Conservation (phyloP, 2,888 invertebrate species). For the Poecilobothrus nobilitatus region DNA sequence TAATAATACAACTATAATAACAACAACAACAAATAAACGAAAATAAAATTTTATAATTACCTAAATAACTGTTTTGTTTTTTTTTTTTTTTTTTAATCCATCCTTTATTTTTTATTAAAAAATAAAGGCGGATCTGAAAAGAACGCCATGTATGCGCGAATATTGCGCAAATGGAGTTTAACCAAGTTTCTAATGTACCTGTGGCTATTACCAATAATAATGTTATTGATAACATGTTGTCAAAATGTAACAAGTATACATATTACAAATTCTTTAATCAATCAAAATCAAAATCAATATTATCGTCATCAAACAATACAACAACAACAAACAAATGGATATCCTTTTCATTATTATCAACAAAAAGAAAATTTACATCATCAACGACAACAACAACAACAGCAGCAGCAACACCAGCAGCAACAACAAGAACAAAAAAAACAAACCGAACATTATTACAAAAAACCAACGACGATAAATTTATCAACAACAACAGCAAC, state of each 20-base stretch:
- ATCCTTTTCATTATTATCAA: conserved; percentile 18
- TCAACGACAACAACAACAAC: conserved; percentile 27
- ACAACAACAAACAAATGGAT: conserved; percentile 19
- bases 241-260: conserved; percentile 33
- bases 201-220: conserved; percentile 39
- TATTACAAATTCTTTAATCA: conserved; percentile 20
- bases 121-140: conserved; percentile 20
- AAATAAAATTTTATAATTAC: background rate
- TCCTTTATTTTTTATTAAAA: background rate
- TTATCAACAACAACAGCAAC: conserved; percentile 21
- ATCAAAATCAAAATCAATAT: conserved; percentile 25
- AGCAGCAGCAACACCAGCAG: conserved; percentile 25
- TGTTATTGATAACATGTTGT: conserved; percentile 41
- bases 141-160: conserved; percentile 47
- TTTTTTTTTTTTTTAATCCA: background rate
- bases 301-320: conserved; percentile 19
- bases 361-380: conserved; percentile 20
- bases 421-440: conserved; percentile 25
- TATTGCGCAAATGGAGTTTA: conserved; percentile 47
- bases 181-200: conserved; percentile 45
- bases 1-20: background rate
- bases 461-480: conserved; percentile 20
- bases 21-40: background rate
- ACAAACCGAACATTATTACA: conserved; percentile 24
- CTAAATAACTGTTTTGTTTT: too few species aligned